phyloP scores from a whole-genome alignment of 2,113 vertebrate species.

The Marmota monax region DNA sequence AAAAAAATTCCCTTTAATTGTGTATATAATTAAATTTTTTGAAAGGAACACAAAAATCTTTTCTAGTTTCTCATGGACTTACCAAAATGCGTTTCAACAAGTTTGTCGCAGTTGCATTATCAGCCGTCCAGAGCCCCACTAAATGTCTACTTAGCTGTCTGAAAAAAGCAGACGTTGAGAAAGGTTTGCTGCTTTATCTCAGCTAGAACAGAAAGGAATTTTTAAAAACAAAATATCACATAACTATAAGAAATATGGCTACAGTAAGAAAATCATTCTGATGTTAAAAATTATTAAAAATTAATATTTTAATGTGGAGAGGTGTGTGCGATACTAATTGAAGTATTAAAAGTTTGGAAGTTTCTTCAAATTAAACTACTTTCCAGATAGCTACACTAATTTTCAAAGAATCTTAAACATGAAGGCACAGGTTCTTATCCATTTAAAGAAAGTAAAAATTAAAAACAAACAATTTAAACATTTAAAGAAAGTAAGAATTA shows the following conservation, averaged over 20 bases:
- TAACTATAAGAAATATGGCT: constrained; percentile 73
- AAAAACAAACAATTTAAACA: constrained; percentile 2
- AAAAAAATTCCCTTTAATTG: background rate
- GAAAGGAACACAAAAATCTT: background rate
- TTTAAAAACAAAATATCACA: constrained; percentile 82
- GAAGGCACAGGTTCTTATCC: background rate
- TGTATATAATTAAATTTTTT: background rate
- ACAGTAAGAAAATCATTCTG: constrained; percentile 48
- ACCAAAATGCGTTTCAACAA: constrained; percentile 98
- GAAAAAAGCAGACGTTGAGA: constrained; percentile 84
- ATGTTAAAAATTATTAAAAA: constrained; percentile 65
- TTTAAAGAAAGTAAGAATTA: constrained; percentile 8
- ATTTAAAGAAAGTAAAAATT: constrained; percentile 22
- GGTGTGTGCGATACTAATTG: constrained; percentile 5
- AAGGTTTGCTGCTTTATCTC: constrained; percentile 83
- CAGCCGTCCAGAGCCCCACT: constrained; percentile 98
- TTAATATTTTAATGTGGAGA: constrained; percentile 40
- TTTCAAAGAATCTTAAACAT: constrained; percentile 30
- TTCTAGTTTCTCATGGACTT: constrained; percentile 77
- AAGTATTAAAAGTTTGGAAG: constrained; percentile 53
- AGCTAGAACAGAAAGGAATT: constrained; percentile 84
- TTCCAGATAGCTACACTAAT: constrained; percentile 6
- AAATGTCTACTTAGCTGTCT: constrained; percentile 99
- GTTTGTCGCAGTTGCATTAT: constrained; percentile 95
- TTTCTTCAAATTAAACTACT: constrained; percentile 61